phyloP scores from a whole-genome alignment of 2,888 invertebrate species.

The Tachina lurida region DNA sequence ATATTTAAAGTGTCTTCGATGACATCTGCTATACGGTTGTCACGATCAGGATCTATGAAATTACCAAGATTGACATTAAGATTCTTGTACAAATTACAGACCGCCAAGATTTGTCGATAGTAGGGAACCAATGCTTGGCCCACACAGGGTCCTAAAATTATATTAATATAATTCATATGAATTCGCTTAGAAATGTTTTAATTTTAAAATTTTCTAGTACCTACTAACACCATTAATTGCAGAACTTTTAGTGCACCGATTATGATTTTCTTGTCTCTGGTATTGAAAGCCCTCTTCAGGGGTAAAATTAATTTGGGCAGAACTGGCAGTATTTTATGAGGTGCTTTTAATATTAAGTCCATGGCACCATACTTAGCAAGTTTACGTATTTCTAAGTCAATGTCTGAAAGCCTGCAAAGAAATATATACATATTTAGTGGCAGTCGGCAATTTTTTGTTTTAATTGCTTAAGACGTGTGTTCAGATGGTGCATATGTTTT shows the following conservation, averaged over 20 bases:
- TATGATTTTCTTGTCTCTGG: conserved; percentile 91
- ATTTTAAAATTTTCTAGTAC: conserved; percentile 80
- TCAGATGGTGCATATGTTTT: no score
- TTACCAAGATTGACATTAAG: conserved; percentile 90
- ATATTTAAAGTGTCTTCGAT: conserved; percentile 96
- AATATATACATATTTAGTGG: neutral
- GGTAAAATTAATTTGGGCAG: conserved; percentile 96
- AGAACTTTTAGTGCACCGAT: conserved; percentile 91
- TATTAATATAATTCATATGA: neutral
- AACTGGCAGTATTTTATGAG: conserved; percentile 87
- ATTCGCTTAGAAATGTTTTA: neutral
- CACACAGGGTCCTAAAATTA: conserved; percentile 83
- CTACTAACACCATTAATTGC: conserved; percentile 92
- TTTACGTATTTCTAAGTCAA: conserved; percentile 90
- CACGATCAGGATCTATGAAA: conserved; percentile 93
- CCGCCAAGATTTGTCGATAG: conserved; percentile 96
- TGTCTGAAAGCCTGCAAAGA: conserved; percentile 87
- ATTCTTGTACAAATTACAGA: conserved; percentile 91
- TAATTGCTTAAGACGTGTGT: neutral
- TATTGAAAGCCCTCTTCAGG: conserved; percentile 94
- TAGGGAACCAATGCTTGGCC: conserved; percentile 98
- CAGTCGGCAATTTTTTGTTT: no score
- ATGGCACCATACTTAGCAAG: conserved; percentile 93
- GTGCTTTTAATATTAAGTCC: conserved; percentile 88
- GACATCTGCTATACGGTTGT: conserved; percentile 93